phyloP scores from a whole-genome alignment of 2,113 vertebrate species.

The Microtus richardsoni region DNA sequence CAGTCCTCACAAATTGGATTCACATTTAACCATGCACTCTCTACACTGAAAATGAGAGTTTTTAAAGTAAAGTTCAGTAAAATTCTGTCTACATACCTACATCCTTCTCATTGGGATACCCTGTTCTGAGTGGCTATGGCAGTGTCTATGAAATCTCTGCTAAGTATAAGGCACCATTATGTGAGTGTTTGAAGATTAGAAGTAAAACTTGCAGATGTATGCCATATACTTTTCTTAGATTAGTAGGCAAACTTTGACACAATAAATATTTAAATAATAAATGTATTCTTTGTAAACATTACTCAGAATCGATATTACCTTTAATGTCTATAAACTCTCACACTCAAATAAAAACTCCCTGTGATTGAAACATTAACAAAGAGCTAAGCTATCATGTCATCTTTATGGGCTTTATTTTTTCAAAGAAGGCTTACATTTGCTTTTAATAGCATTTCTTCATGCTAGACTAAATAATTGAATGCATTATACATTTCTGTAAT shows the following conservation, averaged over 20 bases:
- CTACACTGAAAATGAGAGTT: constrained; percentile 28
- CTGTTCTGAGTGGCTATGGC: background rate
- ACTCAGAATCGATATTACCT: constrained; percentile 43
- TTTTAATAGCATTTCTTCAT: constrained; percentile 74
- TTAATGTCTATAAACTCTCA: constrained; percentile 54
- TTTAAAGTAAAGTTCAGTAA: constrained; percentile 28
- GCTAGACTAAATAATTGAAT: constrained; percentile 75
- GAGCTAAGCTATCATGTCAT: constrained; percentile 67
- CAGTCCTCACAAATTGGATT: constrained; percentile 44
- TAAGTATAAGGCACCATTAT: background rate
- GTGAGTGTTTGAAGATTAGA: constrained; percentile 50
- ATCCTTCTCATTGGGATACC: constrained; percentile 4
- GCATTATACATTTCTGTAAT: constrained; percentile 80
- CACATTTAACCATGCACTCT: constrained; percentile 2
- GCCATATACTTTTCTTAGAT: background rate
- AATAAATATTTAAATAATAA: constrained; percentile 72
- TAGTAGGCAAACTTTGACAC: constrained; percentile 64
- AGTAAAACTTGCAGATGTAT: constrained; percentile 46
- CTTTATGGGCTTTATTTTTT: constrained; percentile 33
- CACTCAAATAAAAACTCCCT: constrained; percentile 41
- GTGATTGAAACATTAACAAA: constrained; percentile 52
- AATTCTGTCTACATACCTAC: constrained; percentile 39
- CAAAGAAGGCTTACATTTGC: constrained; percentile 60
- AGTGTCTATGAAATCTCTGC: constrained; percentile 45
- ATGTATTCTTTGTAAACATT: constrained; percentile 23